Evolutionary conservation across 64 coral and sea anemone species (phyloP).

Genomic region (Platygyra sinensis): DNA sequence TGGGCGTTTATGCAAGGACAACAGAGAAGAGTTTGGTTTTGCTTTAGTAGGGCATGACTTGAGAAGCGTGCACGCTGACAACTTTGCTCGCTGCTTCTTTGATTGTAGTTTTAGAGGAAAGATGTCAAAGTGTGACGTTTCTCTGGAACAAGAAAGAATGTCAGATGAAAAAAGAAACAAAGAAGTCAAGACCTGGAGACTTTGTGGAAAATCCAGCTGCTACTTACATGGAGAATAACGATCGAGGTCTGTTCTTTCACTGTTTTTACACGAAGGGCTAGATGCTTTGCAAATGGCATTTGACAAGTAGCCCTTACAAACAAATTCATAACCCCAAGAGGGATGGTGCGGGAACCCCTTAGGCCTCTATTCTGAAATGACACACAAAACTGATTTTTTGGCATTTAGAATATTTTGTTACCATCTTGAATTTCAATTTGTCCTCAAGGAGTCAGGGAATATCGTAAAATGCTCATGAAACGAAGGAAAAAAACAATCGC

Average conservation of each 20-base stretch:
- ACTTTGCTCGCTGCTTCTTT: too few relatives aligned
- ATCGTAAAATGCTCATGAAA: too few relatives aligned
- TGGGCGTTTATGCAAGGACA: not conserved
- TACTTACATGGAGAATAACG: constrained; percentile 17
- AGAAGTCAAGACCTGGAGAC: constrained; percentile 10
- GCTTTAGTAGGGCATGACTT: constrained; percentile 20
- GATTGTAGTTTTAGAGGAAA: not conserved
- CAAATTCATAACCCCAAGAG: too few relatives aligned
- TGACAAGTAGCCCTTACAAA: too few relatives aligned
- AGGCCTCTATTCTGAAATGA: too few relatives aligned
- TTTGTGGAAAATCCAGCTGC: not conserved
- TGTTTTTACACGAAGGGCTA: not conserved
- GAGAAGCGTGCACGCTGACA: not conserved
- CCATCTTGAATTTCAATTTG: too few relatives aligned
- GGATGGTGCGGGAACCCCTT: too few relatives aligned
- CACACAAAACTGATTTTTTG: too few relatives aligned
- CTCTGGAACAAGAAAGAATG: not conserved
- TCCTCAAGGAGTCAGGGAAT: too few relatives aligned
- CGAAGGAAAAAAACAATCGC: too few relatives aligned
- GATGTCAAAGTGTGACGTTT: constrained; percentile 17
- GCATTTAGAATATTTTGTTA: too few relatives aligned
- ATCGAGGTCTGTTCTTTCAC: not conserved
- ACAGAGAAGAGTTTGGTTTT: constrained; percentile 27
- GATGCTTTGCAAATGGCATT: too few relatives aligned
- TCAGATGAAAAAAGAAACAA: not conserved